Conservation (phyloP, 2,888 invertebrate species). For the Rhagonycha lutea region DNA sequence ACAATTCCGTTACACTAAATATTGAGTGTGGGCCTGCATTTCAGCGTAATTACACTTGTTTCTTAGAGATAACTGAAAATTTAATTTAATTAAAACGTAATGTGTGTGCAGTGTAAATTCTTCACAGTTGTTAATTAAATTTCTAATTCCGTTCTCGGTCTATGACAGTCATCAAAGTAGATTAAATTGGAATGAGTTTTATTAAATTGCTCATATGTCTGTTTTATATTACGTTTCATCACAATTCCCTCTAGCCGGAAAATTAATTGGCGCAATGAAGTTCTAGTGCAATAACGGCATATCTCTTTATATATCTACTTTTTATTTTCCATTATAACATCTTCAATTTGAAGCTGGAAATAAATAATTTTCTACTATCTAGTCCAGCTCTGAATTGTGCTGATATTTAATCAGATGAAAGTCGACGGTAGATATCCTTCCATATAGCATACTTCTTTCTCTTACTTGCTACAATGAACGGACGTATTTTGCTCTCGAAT, state of each 20-base stretch:
- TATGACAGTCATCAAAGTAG: slow-evolving; percentile 56
- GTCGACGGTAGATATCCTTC: slow-evolving; percentile 8
- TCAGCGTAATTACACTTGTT: slow-evolving; percentile 44
- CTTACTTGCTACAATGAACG: slow-evolving; percentile 24
- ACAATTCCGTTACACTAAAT: slow-evolving; percentile 35
- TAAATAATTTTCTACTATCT: slow-evolving; percentile 19
- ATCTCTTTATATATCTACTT: slow-evolving; percentile 30
- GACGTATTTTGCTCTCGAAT: slow-evolving; percentile 29
- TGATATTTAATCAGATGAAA: slow-evolving; percentile 16
- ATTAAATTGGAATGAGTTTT: slow-evolving; percentile 55
- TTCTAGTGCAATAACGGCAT: slow-evolving; percentile 32
- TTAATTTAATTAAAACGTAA: slow-evolving; percentile 40
- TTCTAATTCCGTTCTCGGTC: slow-evolving; percentile 54
- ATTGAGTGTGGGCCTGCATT: slow-evolving; percentile 34
- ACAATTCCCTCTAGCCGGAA: slow-evolving; percentile 45
- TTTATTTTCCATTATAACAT: slow-evolving; percentile 29
- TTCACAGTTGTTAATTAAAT: slow-evolving; percentile 53
- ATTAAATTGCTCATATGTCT: slow-evolving; percentile 52
- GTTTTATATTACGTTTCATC: slow-evolving; percentile 47
- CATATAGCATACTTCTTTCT: slow-evolving; percentile 2
- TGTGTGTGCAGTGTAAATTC: slow-evolving; percentile 38
- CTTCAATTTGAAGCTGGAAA: slow-evolving; percentile 24
- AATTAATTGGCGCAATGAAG: slow-evolving; percentile 45
- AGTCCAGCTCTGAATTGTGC: slow-evolving; percentile 9
- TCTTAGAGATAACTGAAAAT: slow-evolving; percentile 47